Percentiles rank a stretch among this genome's conserved stretches.
Conservation (phyloP, 2,797 vertebrate genomes). For the Sarcophilus harrisii region DNA sequence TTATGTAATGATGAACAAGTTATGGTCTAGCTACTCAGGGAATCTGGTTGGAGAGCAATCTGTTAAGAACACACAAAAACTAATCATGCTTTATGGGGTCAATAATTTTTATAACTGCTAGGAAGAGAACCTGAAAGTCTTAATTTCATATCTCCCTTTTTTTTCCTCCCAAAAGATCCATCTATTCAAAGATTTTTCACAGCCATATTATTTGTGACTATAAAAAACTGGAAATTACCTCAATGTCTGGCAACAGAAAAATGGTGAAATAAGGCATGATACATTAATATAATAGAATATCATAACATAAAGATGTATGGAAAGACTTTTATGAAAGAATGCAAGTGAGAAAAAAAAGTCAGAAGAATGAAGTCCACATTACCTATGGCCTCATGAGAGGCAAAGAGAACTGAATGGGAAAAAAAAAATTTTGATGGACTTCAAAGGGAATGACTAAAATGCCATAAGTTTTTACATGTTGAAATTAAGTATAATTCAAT, state of each 20-base stretch:
- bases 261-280: background rate
- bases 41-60: background rate
- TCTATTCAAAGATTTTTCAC: background rate
- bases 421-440: background rate
- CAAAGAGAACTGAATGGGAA: background rate
- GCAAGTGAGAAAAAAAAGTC: background rate
- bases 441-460: background rate
- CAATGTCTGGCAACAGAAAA: background rate
- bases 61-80: background rate
- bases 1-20: background rate
- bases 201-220: background rate
- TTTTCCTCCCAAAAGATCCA: background rate
- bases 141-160: background rate
- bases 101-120: background rate
- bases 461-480: background rate
- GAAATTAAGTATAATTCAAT: background rate
- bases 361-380: background rate
- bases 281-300: background rate
- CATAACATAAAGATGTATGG: background rate
- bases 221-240: background rate
- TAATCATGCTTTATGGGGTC: background rate
- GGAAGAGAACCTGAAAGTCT: background rate
- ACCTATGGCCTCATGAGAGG: background rate
- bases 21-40: background rate
- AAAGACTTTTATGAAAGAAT: background rate